Conservation (phyloP, 2,888 invertebrate genomes). For the Serrognathus titanus region DNA sequence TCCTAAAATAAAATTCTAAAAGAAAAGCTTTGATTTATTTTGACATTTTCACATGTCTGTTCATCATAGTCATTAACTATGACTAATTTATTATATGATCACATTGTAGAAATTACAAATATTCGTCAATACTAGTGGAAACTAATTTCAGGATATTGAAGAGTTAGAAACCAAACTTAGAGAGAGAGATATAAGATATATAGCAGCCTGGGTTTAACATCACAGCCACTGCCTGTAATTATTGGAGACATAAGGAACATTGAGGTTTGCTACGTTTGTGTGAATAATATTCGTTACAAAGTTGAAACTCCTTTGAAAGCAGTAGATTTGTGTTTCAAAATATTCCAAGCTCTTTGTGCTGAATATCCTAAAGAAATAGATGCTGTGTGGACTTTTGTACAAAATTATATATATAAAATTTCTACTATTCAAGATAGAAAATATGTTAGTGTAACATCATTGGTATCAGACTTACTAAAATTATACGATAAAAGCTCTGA, state of each 20-base stretch:
- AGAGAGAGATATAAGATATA: no score
- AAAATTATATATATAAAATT: conserved; percentile 4
- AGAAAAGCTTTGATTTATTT: no score
- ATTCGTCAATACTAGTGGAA: no score
- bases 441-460: neutral
- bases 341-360: neutral
- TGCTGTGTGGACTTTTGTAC: neutral
- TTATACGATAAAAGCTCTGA: no score
- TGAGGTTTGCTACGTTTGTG: neutral
- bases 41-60: no score
- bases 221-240: conserved; percentile 1
- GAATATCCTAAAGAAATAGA: neutral
- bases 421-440: neutral
- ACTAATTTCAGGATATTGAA: no score
- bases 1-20: no score
- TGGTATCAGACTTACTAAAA: neutral
- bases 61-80: no score
- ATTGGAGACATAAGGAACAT: neutral
- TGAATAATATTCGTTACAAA: neutral
- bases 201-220: neutral
- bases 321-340: conserved; percentile 2
- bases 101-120: no score
- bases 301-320: neutral
- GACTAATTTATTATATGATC: no score
- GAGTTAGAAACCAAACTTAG: no score